A percentile compares a stretch with the other conserved stretches of the same genome.
Conservation (phyloP, 2,888 invertebrate genomes). For the Allolobophora icterica region DNA sequence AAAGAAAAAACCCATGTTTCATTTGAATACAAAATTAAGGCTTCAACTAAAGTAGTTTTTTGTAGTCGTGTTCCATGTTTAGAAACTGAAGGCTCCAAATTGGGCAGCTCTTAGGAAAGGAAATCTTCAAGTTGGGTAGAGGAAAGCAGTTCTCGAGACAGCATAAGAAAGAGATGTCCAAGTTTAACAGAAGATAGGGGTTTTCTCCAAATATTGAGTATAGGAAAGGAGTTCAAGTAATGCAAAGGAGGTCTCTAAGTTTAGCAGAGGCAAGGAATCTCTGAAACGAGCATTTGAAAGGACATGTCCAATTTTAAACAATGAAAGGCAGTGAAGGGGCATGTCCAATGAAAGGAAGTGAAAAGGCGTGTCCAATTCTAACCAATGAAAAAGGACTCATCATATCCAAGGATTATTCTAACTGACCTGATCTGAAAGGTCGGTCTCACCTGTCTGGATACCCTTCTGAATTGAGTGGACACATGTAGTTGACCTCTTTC, state of each 20-base stretch:
- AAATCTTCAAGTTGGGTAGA: background rate
- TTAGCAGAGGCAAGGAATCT: background rate
- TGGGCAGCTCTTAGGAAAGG: background rate
- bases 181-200: no score
- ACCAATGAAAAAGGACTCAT: no score
- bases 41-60: background rate
- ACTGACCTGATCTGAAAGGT: conserved; percentile 66
- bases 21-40: background rate
- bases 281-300: background rate
- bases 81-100: background rate
- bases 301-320: background rate
- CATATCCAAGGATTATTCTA: background rate
- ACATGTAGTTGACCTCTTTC: conserved; percentile 86
- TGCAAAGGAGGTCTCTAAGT: background rate
- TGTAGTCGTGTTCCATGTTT: background rate
- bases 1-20: conserved; percentile 12
- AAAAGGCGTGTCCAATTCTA: no score
- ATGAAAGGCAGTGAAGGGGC: background rate
- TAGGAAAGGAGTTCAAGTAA: background rate
- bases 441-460: conserved; percentile 83
- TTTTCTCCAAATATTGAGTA: background rate
- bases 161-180: no score
- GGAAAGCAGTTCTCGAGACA: no score
- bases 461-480: conserved; percentile 90
- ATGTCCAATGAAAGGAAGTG: no score